Conservation (phyloP, 1,140 invertebrate species). For the Bombyx mandarina region DNA sequence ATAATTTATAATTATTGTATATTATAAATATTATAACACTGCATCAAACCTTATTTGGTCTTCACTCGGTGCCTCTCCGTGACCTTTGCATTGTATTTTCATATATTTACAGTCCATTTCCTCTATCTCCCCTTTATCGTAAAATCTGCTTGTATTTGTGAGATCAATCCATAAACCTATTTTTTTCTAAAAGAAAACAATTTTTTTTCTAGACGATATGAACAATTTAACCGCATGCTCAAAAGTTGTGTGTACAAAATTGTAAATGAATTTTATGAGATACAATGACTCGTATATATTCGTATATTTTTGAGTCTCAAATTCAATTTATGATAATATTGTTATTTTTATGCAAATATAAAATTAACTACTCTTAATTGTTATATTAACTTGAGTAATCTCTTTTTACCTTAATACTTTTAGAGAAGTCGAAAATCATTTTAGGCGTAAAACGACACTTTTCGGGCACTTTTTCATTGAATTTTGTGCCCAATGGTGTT, state of each 20-base stretch:
- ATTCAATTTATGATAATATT: no score
- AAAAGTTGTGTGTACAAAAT: no score
- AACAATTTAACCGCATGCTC: no score
- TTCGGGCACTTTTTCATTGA: slow-evolving; percentile 85
- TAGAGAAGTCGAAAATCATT: slow-evolving; percentile 85
- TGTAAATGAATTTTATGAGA: no score
- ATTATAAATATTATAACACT: no score
- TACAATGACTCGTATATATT: no score
- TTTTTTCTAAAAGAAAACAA: slow-evolving; percentile 75
- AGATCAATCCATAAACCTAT: slow-evolving; percentile 97
- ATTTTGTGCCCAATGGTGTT: slow-evolving; percentile 86
- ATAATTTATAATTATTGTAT: slow-evolving; percentile 13
- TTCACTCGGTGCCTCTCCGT: slow-evolving; percentile 81
- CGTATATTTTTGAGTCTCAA: no score
- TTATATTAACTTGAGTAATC: no score
- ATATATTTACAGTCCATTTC: slow-evolving; percentile 82
- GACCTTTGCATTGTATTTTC: slow-evolving; percentile 90
- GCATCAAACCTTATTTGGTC: slow-evolving; percentile 77
- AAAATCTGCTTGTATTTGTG: slow-evolving; percentile 95
- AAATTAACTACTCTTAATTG: no score
- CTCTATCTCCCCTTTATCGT: slow-evolving; percentile 85
- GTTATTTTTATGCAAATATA: no score
- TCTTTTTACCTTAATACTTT: slow-evolving; percentile 76
- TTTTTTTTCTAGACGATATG: background rate
- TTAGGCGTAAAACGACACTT: slow-evolving; percentile 85